phyloP scores from a whole-genome alignment of 2,113 vertebrate genomes.

The Microtus pennsylvanicus region DNA sequence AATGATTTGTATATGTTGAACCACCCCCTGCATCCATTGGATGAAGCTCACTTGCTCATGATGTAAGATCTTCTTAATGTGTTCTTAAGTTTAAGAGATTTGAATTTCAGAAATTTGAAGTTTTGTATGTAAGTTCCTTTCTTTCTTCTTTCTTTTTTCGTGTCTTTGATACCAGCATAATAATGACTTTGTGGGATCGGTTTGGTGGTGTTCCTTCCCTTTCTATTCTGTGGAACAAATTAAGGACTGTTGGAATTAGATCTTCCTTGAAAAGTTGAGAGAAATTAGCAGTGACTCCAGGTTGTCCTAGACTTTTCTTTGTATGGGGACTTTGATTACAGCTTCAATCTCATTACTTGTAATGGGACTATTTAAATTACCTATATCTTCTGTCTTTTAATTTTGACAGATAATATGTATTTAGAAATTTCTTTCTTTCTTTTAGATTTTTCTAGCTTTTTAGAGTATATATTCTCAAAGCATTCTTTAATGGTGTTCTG shows the following conservation, averaged over 20 bases:
- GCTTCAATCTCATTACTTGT: not conserved
- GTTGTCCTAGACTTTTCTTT: not conserved
- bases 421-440: not conserved
- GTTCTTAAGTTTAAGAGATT: not conserved
- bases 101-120: not conserved
- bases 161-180: not conserved
- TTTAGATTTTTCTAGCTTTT: not conserved
- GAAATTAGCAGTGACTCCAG: not conserved
- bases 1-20: not conserved
- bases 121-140: not conserved
- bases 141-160: not conserved
- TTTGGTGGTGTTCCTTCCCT: not conserved
- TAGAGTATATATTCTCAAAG: not conserved
- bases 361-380: not conserved
- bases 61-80: not conserved
- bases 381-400: not conserved
- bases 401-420: not conserved
- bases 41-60: not conserved
- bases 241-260: not conserved
- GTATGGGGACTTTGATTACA: not conserved
- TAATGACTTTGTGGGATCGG: not conserved
- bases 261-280: not conserved
- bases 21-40: not conserved
- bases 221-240: not conserved
- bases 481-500: not conserved